These are phyloP conservation scores for Xiphydria camelus DNA, from an alignment of 2,888 invertebrate species.

Conservation along the genomic window DNA sequence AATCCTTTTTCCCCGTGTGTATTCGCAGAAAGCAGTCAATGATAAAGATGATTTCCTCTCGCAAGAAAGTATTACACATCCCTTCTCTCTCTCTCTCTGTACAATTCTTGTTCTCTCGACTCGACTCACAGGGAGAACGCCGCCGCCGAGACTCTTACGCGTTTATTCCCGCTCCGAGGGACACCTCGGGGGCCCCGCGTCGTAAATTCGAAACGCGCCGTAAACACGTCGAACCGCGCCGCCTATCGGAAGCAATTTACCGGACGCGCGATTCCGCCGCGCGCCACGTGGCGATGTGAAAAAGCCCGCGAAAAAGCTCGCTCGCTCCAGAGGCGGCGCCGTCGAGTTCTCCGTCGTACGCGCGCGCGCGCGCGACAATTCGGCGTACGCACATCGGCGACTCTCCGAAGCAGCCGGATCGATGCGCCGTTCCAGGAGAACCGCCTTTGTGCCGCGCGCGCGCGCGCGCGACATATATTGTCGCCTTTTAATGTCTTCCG, in stretches of 20 bases:
- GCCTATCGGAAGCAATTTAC: conserved; percentile 48
- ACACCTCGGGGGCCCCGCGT: conserved; percentile 26
- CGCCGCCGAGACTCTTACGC: too few species aligned
- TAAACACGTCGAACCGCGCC: conserved; percentile 30
- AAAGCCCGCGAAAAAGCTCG: conserved; percentile 16
- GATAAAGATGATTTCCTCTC: too few species aligned
- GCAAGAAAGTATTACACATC: too few species aligned
- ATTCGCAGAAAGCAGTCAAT: too few species aligned
- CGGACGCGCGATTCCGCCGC: conserved; percentile 20
- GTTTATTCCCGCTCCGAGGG: too few species aligned
- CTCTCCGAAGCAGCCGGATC: neutral
- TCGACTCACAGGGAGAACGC: too few species aligned
- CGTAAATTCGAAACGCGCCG: conserved; percentile 36
- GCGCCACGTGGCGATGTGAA: conserved; percentile 37
- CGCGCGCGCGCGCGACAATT: too few species aligned
- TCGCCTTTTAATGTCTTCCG: conserved; percentile 39
- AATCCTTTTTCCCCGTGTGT: too few species aligned
- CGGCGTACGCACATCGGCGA: neutral
- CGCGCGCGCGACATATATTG: neutral
- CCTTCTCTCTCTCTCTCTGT: too few species aligned
- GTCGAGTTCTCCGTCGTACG: neutral
- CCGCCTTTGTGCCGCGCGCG: too few species aligned
- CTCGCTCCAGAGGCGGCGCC: neutral
- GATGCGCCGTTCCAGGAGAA: too few species aligned
- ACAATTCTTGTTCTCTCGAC: too few species aligned